Evolutionary conservation across 2,113 vertebrate species (phyloP).

Genomic region (Psilopogon haemacephalus): DNA sequence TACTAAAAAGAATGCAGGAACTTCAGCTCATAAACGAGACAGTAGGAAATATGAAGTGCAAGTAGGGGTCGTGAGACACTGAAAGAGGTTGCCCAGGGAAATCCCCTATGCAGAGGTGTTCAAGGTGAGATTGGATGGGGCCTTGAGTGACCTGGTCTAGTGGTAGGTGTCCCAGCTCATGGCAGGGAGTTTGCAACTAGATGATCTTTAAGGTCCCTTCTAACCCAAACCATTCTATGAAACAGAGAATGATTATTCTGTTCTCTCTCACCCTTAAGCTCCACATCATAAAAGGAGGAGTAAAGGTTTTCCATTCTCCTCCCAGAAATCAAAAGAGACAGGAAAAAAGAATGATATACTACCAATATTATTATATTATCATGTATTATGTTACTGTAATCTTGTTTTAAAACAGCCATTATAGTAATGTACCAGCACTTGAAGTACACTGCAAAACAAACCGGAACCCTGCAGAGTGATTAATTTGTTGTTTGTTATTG

Average conservation of each 20-base stretch:
- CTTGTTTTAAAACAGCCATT: not conserved
- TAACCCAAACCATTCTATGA: too few species aligned
- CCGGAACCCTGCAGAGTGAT: not conserved
- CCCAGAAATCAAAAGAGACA: not conserved
- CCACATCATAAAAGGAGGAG: not conserved
- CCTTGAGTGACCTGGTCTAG: too few species aligned
- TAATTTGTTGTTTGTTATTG: not conserved
- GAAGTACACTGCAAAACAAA: not conserved
- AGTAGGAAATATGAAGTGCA: not conserved
- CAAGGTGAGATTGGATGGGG: too few species aligned
- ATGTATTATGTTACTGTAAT: not conserved
- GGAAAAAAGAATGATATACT: not conserved
- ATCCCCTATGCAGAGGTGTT: too few species aligned
- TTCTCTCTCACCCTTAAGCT: not conserved
- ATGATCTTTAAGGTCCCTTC: too few species aligned
- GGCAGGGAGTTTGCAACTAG: too few species aligned
- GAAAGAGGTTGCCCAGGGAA: too few species aligned
- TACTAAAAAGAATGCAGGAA: not conserved
- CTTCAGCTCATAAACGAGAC: not conserved
- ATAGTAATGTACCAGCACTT: not conserved
- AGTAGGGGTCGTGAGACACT: not conserved
- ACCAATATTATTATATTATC: not conserved
- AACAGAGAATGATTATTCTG: not conserved
- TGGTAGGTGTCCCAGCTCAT: too few species aligned
- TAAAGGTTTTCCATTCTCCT: not conserved